These are phyloP conservation scores for Salvator merianae DNA, from an alignment of 2,113 vertebrate genomes.

Conservation along the genomic window DNA sequence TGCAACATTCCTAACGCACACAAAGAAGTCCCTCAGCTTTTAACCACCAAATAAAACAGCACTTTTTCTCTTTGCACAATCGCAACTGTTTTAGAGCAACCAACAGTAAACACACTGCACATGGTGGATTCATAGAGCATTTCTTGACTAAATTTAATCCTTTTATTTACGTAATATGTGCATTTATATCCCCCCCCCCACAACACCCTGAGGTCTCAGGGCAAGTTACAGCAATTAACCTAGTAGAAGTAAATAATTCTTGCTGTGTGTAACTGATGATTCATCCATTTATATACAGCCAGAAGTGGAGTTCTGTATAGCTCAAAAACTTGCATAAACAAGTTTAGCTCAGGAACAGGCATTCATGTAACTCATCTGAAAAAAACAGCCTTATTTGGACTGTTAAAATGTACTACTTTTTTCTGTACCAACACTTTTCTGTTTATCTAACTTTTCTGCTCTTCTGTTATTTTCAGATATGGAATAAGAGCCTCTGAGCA, in stretches of 20 bases:
- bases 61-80: neutral
- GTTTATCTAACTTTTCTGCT: neutral
- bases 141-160: neutral
- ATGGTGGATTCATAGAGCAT: neutral
- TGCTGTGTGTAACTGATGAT: neutral
- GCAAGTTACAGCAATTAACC: neutral
- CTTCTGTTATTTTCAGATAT: too few species aligned
- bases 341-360: neutral
- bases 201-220: too few species aligned
- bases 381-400: neutral
- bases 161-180: too few species aligned
- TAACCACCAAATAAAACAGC: too few species aligned
- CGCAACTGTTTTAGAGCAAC: neutral
- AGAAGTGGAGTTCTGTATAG: neutral
- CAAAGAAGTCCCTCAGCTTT: neutral
- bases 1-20: too few species aligned
- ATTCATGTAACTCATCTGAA: neutral
- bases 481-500: constrained; percentile 10
- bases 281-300: neutral
- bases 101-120: too few species aligned
- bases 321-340: constrained; percentile 2
- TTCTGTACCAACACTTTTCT: neutral
- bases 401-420: constrained; percentile 19
- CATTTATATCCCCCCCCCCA: too few species aligned
- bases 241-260: neutral